Evolutionary conservation across 2,113 vertebrate species (phyloP).

Genomic region (Oryctolagus cuniculus): mOryCun1.1 NC_091440.1:79414501-79415000

Average conservation of each 20-base stretch:
- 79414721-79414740: not conserved
- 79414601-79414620: not conserved
- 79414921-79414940: constrained; percentile 68
- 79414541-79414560: not conserved
- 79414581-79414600: constrained; percentile 26
- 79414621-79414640: not conserved
- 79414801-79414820: not conserved
- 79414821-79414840: constrained; percentile 23
- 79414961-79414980: constrained; percentile 79
- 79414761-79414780: not conserved
- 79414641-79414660: not conserved
- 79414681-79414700: not conserved
- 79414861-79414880: constrained; percentile 64
- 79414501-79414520: not conserved
- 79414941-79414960: constrained; percentile 71
- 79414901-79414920: constrained; percentile 72
- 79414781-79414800: not conserved
- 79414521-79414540: not conserved
- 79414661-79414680: not conserved
- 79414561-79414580: not conserved
- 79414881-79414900: constrained; percentile 62
- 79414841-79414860: not conserved
- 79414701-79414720: not conserved
- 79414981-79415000: constrained; percentile 50
- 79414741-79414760: not conserved